These are phyloP conservation scores for Myrmophylax atrothorax DNA, from an alignment of 2,113 vertebrate species.

Conservation along the genomic window DNA sequence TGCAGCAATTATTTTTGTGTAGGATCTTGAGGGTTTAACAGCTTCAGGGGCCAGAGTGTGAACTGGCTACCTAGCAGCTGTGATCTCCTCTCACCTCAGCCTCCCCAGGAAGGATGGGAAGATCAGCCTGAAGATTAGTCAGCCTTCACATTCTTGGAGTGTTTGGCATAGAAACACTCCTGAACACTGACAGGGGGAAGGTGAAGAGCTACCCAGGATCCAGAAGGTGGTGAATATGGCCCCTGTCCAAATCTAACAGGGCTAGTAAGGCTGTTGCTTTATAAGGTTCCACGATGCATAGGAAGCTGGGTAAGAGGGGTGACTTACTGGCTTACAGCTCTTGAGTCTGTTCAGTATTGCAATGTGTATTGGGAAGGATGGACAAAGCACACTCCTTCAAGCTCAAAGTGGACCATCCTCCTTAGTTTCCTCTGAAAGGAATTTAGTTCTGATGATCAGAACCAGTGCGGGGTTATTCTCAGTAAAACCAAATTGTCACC, in stretches of 20 bases:
- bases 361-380: not conserved
- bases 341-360: not conserved
- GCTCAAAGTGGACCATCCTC: not conserved
- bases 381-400: not conserved
- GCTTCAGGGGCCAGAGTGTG: not conserved
- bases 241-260: constrained; percentile 9
- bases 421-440: not conserved
- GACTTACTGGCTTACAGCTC: not conserved
- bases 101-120: not conserved
- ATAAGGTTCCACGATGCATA: not conserved
- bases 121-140: constrained; percentile 22
- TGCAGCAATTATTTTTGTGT: not conserved
- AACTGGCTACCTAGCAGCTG: not conserved
- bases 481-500: not conserved
- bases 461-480: not conserved
- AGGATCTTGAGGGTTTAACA: not conserved
- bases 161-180: constrained; percentile 53
- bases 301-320: not conserved
- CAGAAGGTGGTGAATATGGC: not conserved
- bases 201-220: not conserved
- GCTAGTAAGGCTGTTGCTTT: not conserved
- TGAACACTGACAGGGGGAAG: constrained; percentile 34
- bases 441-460: not conserved
- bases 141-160: constrained; percentile 34
- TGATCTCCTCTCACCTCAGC: not conserved